These are phyloP conservation scores for Tetranychus piercei DNA, from an alignment of 2,888 invertebrate genomes.

Conservation along the genomic window DNA sequence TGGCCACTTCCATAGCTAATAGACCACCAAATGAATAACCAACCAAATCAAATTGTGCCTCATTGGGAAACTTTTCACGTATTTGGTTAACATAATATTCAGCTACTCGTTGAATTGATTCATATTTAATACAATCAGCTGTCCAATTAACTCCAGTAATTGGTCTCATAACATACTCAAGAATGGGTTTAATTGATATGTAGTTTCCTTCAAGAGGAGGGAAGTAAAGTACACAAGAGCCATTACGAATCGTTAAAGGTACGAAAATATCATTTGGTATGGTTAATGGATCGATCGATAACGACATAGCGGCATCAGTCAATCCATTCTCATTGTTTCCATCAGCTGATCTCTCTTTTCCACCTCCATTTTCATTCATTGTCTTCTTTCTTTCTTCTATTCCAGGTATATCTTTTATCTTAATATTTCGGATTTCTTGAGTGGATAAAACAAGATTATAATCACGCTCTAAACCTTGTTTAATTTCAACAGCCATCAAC, in stretches of 20 bases:
- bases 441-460: slow-evolving; percentile 74
- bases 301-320: background rate
- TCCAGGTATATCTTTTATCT: slow-evolving; percentile 52
- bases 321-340: background rate
- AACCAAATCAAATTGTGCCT: slow-evolving; percentile 3
- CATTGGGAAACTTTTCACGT: slow-evolving; percentile 1
- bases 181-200: background rate
- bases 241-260: background rate
- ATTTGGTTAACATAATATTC: slow-evolving; percentile 4
- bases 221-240: background rate
- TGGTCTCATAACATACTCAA: slow-evolving; percentile 3
- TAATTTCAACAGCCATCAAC: slow-evolving; percentile 94
- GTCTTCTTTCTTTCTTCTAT: slow-evolving; percentile 23
- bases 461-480: slow-evolving; percentile 52
- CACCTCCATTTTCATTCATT: background rate
- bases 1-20: slow-evolving; percentile 3
- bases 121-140: background rate
- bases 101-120: background rate
- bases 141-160: background rate
- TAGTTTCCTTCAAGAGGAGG: slow-evolving; percentile 7
- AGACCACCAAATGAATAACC: slow-evolving; percentile 12
- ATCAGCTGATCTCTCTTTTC: background rate
- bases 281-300: background rate
- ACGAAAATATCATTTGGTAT: background rate
- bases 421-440: slow-evolving; percentile 69